Base-by-base conservation (phyloP, 2,113 vertebrate genomes). In the Eulacestoma nigropectus region DNA sequence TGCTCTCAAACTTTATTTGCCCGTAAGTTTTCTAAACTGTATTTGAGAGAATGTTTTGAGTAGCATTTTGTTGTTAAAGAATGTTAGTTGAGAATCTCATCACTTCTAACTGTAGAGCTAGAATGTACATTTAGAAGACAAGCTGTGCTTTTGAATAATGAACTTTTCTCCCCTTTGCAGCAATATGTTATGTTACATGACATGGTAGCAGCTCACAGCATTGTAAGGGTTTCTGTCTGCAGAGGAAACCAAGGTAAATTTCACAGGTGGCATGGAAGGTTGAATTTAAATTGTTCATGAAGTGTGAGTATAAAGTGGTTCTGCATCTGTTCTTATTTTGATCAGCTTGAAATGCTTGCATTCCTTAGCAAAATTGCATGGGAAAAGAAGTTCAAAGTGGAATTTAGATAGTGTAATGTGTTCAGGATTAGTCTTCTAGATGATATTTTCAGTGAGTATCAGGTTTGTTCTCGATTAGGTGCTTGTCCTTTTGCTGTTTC, bases 181-280 rank as follows among this genome's bases (percentile, higher is more conserved):
- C 99, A 99, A 99, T 99, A 99, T 91, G 88, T 99, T 96, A 99
- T 99, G 98, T 98, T 99, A 94, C 99, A 99, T 63, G 99, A 99
- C 95, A 99, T 99, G 99, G 99, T 99, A 98, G 99, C 99, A 95
- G 94, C 99, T 95, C 99, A 99, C 97, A 99, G 99, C 98, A 98
- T 99, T 96, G 98, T 99, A 88, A 98, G 99, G 92, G 99, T 99
- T 90, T 99, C 99, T 50, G 98, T 99, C 94, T 99, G 98, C 98
- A 98, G 99, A 98, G 97, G 97, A 94, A 98, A 98, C 89, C 98
- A 98, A 86, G 99, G 99, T 99, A 98, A 97, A 97, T 96, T 7
- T 68, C 57, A 62, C 9, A 39, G 56, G 20, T 23, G 5, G 29
- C 15, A 75, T 77, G 14, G 42, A 89, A 77, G 26, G 30, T 16